Evolutionary conservation across 2,797 vertebrate genomes (phyloP).

Genomic region (Balearica regulorum): DNA sequence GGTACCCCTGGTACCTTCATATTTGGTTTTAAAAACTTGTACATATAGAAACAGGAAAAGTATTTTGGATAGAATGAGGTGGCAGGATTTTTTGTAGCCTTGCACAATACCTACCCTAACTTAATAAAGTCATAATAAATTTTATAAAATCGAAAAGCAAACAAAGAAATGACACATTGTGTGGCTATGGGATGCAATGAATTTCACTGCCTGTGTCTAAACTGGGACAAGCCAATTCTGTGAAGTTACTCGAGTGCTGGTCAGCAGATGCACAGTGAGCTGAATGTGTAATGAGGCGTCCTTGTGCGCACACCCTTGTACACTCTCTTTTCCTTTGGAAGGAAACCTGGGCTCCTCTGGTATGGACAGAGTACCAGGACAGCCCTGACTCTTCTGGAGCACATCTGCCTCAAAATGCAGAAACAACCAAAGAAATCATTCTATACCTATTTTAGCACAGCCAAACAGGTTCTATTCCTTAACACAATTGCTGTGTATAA

Average conservation of each 20-base stretch:
- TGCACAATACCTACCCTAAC: not conserved
- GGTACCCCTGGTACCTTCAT: not conserved
- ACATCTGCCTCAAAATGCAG: not conserved
- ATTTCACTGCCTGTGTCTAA: not conserved
- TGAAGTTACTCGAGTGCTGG: not conserved
- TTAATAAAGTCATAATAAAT: not conserved
- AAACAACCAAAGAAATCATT: not conserved
- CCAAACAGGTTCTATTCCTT: not conserved
- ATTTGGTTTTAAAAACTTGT: not conserved
- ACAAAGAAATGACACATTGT: not conserved
- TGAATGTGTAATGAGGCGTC: not conserved
- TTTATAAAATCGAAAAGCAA: not conserved
- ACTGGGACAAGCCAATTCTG: not conserved
- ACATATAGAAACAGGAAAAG: not conserved
- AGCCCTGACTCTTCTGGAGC: not conserved
- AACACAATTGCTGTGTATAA: not conserved
- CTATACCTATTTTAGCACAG: not conserved
- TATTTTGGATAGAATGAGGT: not conserved
- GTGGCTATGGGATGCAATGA: not conserved
- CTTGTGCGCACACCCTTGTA: not conserved
- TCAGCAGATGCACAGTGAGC: not conserved
- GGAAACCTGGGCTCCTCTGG: not conserved
- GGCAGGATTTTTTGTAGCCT: not conserved
- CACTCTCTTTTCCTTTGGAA: not conserved
- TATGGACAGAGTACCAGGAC: not conserved